Evolutionary conservation across 2,888 invertebrate genomes (phyloP).

Genomic region (Serrognathus titanus): DNA sequence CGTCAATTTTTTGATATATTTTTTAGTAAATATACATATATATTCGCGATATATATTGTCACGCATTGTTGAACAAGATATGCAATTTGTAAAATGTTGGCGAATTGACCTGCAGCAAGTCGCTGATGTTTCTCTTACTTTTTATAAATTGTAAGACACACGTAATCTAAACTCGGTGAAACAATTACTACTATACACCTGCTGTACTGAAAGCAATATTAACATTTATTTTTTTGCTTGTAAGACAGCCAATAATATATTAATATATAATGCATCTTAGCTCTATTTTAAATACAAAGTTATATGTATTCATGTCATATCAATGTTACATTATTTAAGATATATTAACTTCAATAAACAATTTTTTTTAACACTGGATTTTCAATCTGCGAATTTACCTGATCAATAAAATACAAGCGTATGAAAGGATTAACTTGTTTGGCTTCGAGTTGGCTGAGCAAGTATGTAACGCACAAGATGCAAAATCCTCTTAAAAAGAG

Average conservation of each 20-base stretch:
- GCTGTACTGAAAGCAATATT: constrained; percentile 27
- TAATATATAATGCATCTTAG: constrained; percentile 25
- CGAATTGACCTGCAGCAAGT: too few species aligned
- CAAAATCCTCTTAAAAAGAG: too few species aligned
- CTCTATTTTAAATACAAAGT: constrained; percentile 36
- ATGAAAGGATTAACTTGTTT: too few species aligned
- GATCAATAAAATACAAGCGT: too few species aligned
- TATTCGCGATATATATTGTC: neutral
- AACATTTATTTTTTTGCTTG: constrained; percentile 27
- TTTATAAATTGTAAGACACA: too few species aligned
- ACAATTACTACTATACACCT: neutral
- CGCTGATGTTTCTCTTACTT: too few species aligned
- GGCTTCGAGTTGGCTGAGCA: too few species aligned
- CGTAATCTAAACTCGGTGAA: neutral
- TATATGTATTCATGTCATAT: constrained; percentile 41
- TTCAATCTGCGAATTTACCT: too few species aligned
- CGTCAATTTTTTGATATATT: constrained; percentile 11
- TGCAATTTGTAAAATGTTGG: too few species aligned
- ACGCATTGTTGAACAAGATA: neutral
- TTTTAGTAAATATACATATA: neutral
- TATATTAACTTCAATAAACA: constrained; percentile 30
- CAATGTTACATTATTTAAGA: constrained; percentile 39
- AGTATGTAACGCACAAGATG: too few species aligned
- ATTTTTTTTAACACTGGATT: constrained; percentile 5
- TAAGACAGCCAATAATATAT: constrained; percentile 4